phyloP scores from a whole-genome alignment of 2,113 vertebrate genomes.

The Jaculus jaculus region DNA sequence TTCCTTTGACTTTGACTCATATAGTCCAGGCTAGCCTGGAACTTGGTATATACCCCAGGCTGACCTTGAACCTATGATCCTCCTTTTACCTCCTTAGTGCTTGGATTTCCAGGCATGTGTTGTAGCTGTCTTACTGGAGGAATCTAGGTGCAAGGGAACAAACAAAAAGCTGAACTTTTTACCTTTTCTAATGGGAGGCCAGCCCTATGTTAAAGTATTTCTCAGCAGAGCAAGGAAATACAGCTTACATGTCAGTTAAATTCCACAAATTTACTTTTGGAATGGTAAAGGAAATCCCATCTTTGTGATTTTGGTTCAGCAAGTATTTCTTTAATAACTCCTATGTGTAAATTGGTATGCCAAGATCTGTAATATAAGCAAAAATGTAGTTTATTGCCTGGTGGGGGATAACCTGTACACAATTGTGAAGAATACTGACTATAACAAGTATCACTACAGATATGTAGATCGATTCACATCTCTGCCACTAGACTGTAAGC shows the following conservation, averaged over 20 bases:
- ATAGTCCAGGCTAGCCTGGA: neutral
- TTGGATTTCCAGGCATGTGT: neutral
- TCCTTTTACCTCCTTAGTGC: neutral
- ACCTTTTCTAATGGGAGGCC: neutral
- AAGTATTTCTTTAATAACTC: conserved; percentile 27
- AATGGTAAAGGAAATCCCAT: conserved; percentile 4
- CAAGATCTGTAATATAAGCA: conserved; percentile 1
- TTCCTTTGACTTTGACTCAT: neutral
- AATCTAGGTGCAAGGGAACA: neutral
- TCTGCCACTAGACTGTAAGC: neutral
- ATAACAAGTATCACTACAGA: neutral
- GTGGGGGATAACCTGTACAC: neutral
- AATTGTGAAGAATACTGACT: neutral
- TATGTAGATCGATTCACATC: neutral
- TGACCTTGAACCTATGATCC: neutral
- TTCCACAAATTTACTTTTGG: neutral
- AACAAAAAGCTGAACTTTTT: neutral
- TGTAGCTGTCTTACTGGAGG: neutral
- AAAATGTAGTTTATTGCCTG: neutral
- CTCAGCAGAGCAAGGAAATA: neutral
- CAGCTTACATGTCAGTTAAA: neutral
- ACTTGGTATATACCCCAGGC: no score
- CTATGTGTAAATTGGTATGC: neutral
- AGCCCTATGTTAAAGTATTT: neutral
- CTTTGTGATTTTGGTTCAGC: neutral